These are phyloP conservation scores for Anguilla rostrata DNA, from an alignment of 2,113 vertebrate genomes.

Conservation along the genomic window DNA sequence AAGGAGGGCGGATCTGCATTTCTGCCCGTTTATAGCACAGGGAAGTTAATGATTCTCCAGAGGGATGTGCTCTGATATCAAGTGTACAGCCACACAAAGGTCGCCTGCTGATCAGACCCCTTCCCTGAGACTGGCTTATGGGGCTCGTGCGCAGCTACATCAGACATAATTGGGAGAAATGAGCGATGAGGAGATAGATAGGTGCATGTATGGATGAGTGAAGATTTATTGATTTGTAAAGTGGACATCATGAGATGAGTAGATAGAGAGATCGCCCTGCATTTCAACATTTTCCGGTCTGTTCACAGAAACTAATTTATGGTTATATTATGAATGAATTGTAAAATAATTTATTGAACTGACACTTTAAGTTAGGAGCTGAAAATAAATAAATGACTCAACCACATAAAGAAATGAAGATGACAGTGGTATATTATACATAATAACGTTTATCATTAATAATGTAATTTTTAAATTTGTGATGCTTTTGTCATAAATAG, in stretches of 20 bases:
- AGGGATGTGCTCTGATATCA: constrained; percentile 46
- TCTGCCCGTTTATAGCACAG: constrained; percentile 51
- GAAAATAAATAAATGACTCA: too few species aligned
- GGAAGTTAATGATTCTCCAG: constrained; percentile 67
- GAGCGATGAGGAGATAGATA: not conserved
- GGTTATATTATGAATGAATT: too few species aligned
- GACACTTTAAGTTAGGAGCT: too few species aligned
- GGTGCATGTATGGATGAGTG: not conserved
- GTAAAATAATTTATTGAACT: too few species aligned
- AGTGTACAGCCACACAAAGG: constrained; percentile 24
- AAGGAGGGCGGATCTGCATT: constrained; percentile 41
- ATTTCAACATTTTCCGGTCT: not conserved
- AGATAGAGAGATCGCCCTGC: not conserved
- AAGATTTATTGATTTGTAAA: not conserved
- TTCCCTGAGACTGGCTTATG: not conserved
- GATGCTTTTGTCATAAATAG: too few species aligned
- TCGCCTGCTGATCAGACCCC: constrained; percentile 8
- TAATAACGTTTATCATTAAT: too few species aligned
- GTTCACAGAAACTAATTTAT: not conserved
- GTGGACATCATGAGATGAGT: not conserved
- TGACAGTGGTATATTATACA: too few species aligned
- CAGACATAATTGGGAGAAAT: not conserved
- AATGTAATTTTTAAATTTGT: too few species aligned
- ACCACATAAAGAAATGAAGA: too few species aligned
- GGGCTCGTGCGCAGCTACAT: not conserved